phyloP scores from a whole-genome alignment of 2,113 vertebrate species.

The Oceanodroma tethys region DNA sequence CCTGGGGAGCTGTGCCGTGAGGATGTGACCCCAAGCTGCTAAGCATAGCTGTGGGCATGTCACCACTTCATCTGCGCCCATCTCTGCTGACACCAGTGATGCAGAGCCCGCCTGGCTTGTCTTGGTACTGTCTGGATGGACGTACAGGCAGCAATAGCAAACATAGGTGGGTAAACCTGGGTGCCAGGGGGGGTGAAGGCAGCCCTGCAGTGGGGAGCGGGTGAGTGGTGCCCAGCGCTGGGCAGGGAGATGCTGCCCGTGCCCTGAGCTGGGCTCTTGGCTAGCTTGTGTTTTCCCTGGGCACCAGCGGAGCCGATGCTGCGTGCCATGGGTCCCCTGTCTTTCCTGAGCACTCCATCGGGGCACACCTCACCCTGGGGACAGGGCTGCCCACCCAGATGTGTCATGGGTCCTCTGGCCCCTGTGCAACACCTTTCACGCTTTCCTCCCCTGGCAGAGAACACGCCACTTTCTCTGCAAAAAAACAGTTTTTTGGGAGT shows the following conservation, averaged over 20 bases:
- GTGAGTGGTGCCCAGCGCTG: not conserved
- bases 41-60: not conserved
- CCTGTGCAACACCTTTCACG: not conserved
- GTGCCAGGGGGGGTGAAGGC: not conserved
- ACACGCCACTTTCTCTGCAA: fast-evolving
- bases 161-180: fast-evolving
- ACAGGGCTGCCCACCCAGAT: fast-evolving
- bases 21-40: fast-evolving
- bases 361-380: not conserved
- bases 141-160: fast-evolving
- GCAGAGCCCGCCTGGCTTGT: not conserved
- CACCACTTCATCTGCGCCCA: not conserved
- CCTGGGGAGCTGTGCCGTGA: not conserved
- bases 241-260: not conserved
- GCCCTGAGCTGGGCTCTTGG: fast-evolving
- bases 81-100: not conserved
- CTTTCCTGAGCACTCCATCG: fast-evolving
- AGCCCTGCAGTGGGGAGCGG: not conserved
- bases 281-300: not conserved
- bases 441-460: not conserved
- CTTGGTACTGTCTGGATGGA: not conserved
- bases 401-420: not conserved
- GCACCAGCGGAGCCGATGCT: not conserved
- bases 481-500: fast-evolving
- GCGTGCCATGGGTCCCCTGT: fast-evolving